Conservation (phyloP, 2,888 invertebrate species). For the Sphaerophoria rueppellii region DNA sequence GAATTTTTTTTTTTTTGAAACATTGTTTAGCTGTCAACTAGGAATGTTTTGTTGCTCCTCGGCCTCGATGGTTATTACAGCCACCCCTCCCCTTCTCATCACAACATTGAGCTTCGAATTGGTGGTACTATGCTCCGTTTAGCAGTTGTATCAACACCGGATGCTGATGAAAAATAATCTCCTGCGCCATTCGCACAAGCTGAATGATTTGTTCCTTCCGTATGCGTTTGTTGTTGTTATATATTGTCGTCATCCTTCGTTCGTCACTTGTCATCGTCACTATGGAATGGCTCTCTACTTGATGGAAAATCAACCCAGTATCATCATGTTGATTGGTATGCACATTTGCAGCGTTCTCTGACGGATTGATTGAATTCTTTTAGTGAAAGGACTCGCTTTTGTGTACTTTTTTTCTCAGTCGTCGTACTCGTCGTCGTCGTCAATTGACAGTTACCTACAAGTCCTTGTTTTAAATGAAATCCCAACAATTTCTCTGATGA, state of each 20-base stretch:
- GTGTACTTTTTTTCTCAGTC: slow-evolving; percentile 61
- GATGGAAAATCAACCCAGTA: slow-evolving; percentile 40
- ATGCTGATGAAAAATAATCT: slow-evolving; percentile 74
- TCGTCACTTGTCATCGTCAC: background rate
- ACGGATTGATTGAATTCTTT: slow-evolving; percentile 74
- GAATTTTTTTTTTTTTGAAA: slow-evolving; percentile 74
- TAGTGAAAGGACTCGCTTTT: slow-evolving; percentile 64
- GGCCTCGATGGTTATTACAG: background rate
- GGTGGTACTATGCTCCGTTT: slow-evolving; percentile 11
- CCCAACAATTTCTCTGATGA: slow-evolving; percentile 67
- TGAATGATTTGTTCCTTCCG: slow-evolving; percentile 73
- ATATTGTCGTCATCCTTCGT: background rate
- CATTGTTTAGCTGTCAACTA: slow-evolving; percentile 76
- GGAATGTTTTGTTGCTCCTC: slow-evolving; percentile 73
- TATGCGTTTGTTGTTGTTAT: slow-evolving; percentile 6
- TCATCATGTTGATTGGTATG: slow-evolving; percentile 72
- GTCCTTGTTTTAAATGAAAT: slow-evolving; percentile 64
- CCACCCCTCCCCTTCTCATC: background rate
- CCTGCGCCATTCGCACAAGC: slow-evolving; percentile 69
- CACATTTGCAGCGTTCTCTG: slow-evolving; percentile 69
- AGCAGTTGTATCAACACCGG: slow-evolving; percentile 68
- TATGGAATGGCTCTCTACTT: slow-evolving; percentile 1
- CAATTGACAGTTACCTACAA: slow-evolving; percentile 63
- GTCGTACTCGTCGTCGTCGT: no score
- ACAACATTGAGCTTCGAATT: background rate